A percentile compares a stretch with the other conserved stretches of the same genome.
Conservation (phyloP, 2,113 vertebrate species). For the Todiramphus chloris region DNA sequence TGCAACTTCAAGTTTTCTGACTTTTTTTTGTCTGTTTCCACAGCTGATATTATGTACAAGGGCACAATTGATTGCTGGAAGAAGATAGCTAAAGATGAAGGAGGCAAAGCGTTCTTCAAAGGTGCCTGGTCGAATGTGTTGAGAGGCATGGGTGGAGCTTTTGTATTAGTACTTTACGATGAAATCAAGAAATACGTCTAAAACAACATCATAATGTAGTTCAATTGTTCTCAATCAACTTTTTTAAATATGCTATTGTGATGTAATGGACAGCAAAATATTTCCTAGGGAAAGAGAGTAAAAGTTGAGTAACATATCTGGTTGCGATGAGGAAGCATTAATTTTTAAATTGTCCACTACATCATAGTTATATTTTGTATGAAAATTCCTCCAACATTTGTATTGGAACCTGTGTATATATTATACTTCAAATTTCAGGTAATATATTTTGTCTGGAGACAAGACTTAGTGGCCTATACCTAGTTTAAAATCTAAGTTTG, state of each 20-base stretch:
- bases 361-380: conserved; percentile 74
- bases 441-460: conserved; percentile 42
- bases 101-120: conserved; percentile 94
- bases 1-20: not conserved
- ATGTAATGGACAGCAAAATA: conserved; percentile 75
- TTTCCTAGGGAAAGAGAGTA: conserved; percentile 77
- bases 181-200: conserved; percentile 96
- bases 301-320: conserved; percentile 38
- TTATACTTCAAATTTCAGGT: conserved; percentile 57
- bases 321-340: conserved; percentile 41
- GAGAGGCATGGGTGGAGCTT: conserved; percentile 98
- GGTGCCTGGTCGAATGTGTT: conserved; percentile 98
- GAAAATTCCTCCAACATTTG: not conserved
- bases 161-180: conserved; percentile 97
- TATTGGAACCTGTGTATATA: conserved; percentile 68
- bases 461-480: not conserved
- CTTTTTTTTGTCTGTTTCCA: conserved; percentile 52
- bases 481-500: not conserved
- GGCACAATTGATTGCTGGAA: conserved; percentile 98
- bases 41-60: conserved; percentile 98
- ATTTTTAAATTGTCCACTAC: conserved; percentile 49
- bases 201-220: conserved; percentile 52
- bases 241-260: conserved; percentile 67
- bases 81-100: conserved; percentile 96
- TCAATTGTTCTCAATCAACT: conserved; percentile 70